phyloP scores from a whole-genome alignment of 2,888 invertebrate species.

The Linnaemya tessellans region DNA sequence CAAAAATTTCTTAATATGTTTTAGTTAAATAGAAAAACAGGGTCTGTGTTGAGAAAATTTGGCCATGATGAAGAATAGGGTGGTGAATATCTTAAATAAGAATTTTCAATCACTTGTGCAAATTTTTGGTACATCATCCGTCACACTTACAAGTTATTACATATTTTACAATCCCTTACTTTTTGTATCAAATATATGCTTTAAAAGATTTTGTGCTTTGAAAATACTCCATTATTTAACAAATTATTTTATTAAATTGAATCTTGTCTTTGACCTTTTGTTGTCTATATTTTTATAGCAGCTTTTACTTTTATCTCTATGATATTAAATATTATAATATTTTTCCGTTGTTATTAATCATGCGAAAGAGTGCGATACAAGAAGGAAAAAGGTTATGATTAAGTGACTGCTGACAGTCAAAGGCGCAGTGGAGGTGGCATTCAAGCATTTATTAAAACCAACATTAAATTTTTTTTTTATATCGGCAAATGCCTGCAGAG shows the following conservation, averaged over 20 bases:
- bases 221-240: constrained; percentile 3
- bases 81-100: neutral
- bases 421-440: constrained; percentile 67
- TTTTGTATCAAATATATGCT: neutral
- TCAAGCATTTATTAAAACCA: constrained; percentile 46
- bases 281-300: neutral
- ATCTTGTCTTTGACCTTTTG: constrained; percentile 65
- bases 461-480: constrained; percentile 14
- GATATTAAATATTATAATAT: constrained; percentile 46
- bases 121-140: no score
- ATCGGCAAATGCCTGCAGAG: constrained; percentile 24
- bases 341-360: constrained; percentile 44
- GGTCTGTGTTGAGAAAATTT: constrained; percentile 17
- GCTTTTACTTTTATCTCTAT: constrained; percentile 18
- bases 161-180: no score
- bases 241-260: constrained; percentile 9
- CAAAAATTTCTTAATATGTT: neutral
- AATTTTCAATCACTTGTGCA: neutral
- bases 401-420: constrained; percentile 58
- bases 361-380: neutral
- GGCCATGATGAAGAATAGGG: neutral
- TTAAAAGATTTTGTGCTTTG: neutral
- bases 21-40: neutral
- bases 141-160: no score
- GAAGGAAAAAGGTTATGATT: constrained; percentile 37